phyloP scores from a whole-genome alignment of 2,888 invertebrate genomes.

The Drosophila neoperkinsi region DNA sequence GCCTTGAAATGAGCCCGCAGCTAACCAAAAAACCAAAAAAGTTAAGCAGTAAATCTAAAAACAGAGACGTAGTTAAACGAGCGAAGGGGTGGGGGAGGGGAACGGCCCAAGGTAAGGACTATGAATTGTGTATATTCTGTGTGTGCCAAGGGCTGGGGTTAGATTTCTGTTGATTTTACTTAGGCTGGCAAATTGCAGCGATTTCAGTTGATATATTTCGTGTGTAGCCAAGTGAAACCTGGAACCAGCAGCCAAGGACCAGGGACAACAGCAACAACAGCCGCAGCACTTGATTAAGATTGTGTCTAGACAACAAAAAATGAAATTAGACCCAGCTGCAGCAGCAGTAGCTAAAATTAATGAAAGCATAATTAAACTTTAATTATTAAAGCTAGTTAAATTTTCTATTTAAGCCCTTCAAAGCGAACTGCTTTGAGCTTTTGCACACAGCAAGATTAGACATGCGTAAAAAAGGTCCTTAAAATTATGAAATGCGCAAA shows the following conservation, averaged over 20 bases:
- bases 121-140: constrained; percentile 26
- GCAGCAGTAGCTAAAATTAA: constrained; percentile 2
- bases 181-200: constrained; percentile 53
- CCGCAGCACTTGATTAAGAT: constrained; percentile 28
- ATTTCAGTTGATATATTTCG: constrained; percentile 54
- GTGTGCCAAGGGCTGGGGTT: constrained; percentile 8
- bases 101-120: constrained; percentile 25
- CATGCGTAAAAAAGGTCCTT: neutral
- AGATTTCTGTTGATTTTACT: constrained; percentile 47
- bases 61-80: constrained; percentile 34
- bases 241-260: neutral
- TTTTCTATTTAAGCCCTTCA: neutral
- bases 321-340: constrained; percentile 7
- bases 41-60: constrained; percentile 76
- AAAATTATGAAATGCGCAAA: neutral
- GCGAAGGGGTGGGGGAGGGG: neutral
- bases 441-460: neutral
- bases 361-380: constrained; percentile 1
- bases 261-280: neutral
- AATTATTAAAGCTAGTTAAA: constrained; percentile 6
- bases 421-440: neutral
- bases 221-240: constrained; percentile 37
- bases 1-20: constrained; percentile 50
- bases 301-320: constrained; percentile 27
- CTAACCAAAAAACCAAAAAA: constrained; percentile 60